Conservation (phyloP, 1,140 invertebrate genomes). For the Aphelenchoides fujianensis region DNA sequence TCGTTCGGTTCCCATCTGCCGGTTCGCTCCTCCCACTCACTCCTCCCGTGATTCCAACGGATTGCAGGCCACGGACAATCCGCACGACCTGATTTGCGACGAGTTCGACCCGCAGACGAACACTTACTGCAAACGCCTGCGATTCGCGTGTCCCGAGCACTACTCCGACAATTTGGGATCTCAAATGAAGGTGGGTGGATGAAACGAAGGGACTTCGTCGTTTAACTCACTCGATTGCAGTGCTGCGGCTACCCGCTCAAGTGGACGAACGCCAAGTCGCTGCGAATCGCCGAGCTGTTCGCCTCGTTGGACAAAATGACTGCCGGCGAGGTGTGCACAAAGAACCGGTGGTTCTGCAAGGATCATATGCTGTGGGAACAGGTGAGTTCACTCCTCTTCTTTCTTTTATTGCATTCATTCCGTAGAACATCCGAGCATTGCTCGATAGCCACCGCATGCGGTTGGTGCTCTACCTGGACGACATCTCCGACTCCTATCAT, state of each 20-base stretch:
- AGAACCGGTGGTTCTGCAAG: neutral
- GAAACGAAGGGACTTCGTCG: neutral
- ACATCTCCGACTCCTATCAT: neutral
- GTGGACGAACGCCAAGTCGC: neutral
- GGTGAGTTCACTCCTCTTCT: conserved; percentile 4
- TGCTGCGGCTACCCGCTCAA: conserved; percentile 33
- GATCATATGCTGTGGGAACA: conserved; percentile 26
- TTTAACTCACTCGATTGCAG: conserved; percentile 57
- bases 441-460: conserved; percentile 4
- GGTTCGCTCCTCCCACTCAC: neutral
- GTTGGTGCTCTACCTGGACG: conserved; percentile 12
- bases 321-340: conserved; percentile 15
- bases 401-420: neutral
- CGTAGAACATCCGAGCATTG: neutral
- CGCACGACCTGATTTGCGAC: conserved; percentile 83
- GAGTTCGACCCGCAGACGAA: conserved; percentile 82
- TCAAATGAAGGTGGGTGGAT: conserved; percentile 64
- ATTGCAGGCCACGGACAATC: conserved; percentile 69
- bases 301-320: conserved; percentile 16
- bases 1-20: conserved; percentile 81
- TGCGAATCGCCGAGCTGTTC: conserved; percentile 20
- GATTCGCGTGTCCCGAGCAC: conserved; percentile 94
- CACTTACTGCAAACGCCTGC: conserved; percentile 91
- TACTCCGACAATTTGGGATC: conserved; percentile 81
- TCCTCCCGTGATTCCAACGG: too few relatives aligned